Evolutionary conservation across 2,888 invertebrate species (phyloP), one percentile per base, ranked within the genome.

Genomic region (Polymixis flavicincta): DNA sequence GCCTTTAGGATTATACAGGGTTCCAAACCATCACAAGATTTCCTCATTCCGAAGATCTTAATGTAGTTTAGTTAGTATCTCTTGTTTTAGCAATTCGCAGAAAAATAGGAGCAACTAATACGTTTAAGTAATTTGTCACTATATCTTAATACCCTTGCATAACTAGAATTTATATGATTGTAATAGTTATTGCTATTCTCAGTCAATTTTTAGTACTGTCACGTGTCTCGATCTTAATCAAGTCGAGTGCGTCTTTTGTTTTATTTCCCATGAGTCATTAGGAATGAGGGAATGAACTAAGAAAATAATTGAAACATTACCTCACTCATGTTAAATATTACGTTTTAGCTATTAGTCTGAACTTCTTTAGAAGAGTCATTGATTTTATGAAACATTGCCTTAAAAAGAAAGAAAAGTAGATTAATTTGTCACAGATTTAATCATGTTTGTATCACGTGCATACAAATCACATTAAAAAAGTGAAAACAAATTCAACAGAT

Each of bases 251-350:
- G 48, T 72, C 48, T 72, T 50, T 50, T 57, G 72, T 72, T 52
- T 64, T 59, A 52, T 73, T 73, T 74, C 74, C 74, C 74, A 59
- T n/a, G 74, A 50, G 48, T 13, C 37, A 28, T 37, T 37, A 22
- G 6, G 28, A 28, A 74, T 42, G 37, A 50, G 14, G 17, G 13
- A 73, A 71, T 25, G 32, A 25, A 22, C 17, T 32, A 5, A 22
- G 9, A 17, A 57, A 45, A 13, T 0, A 17, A 48, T 14, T 37
- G 48, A 37, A 32, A 0, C 7, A 72, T 59, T 37, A 22, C 19
- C 0, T 66, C 13, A 8, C 9, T 45, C 6, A n/a, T n/a, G 13
- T 59, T 59, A 2, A 59, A 11, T n/a, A n/a, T n/a, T n/a, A n/a
- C 6, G 11, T 7, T 50, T 50, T 19, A 8, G 37, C 37, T 28